Conservation (phyloP, 2,888 invertebrate species). For the Xestoiulus laeticollis region DNA sequence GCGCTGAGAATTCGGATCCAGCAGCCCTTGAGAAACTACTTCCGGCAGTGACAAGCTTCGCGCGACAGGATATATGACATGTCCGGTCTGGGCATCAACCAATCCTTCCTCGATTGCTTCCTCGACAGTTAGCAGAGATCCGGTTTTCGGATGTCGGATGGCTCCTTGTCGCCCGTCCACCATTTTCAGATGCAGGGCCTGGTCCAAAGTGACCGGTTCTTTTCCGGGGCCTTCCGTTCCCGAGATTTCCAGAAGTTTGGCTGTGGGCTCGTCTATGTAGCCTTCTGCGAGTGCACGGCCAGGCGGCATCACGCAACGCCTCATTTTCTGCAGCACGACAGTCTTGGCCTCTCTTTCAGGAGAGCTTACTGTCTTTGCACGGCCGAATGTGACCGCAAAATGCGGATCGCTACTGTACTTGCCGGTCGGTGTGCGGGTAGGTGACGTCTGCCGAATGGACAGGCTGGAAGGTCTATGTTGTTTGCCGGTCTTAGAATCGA, state of each 20-base stretch:
- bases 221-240: slow-evolving; percentile 66
- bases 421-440: slow-evolving; percentile 61
- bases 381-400: slow-evolving; percentile 73
- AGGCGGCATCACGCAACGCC: slow-evolving; percentile 77
- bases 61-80: slow-evolving; percentile 80
- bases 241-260: slow-evolving; percentile 73
- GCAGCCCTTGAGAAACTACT: slow-evolving; percentile 84
- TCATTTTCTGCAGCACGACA: slow-evolving; percentile 78
- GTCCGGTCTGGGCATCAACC: slow-evolving; percentile 76
- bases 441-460: not conserved
- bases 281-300: slow-evolving; percentile 81
- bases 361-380: slow-evolving; percentile 70
- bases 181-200: slow-evolving; percentile 76
- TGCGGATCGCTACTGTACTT: slow-evolving; percentile 71
- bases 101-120: slow-evolving; percentile 86
- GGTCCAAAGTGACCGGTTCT: slow-evolving; percentile 73
- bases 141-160: slow-evolving; percentile 83
- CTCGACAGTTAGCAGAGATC: slow-evolving; percentile 80
- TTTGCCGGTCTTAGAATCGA: not conserved
- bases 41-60: slow-evolving; percentile 84
- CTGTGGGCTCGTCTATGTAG: slow-evolving; percentile 80
- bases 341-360: slow-evolving; percentile 74
- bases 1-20: slow-evolving; percentile 76
- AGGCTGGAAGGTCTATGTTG: slow-evolving; percentile 24
- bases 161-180: slow-evolving; percentile 79